These are phyloP conservation scores for Zeugodacus cucurbitae DNA, from an alignment of 1,140 invertebrate species.

Conservation along the genomic window DNA sequence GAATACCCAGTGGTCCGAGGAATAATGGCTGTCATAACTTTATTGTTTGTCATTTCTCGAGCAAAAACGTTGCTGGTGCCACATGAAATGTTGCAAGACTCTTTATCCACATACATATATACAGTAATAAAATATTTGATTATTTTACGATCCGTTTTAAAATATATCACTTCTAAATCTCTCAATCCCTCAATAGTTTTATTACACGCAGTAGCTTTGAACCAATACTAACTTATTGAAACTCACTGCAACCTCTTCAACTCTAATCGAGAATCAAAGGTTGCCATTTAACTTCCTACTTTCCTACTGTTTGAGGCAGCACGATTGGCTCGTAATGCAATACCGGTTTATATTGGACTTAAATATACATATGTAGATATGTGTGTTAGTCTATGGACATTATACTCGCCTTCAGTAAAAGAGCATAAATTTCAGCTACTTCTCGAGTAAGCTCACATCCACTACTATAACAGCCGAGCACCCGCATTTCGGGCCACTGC, in stretches of 20 bases:
- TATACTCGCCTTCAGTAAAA: background rate
- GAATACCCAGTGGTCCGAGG: background rate
- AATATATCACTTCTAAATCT: too few species aligned
- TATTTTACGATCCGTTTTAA: background rate
- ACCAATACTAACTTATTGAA: background rate
- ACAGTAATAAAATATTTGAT: background rate
- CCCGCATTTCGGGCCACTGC: background rate
- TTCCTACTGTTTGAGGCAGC: background rate
- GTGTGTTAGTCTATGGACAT: background rate
- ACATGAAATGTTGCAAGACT: background rate
- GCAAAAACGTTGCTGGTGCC: background rate
- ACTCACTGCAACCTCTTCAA: background rate
- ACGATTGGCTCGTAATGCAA: background rate
- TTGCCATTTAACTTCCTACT: slow-evolving; percentile 11
- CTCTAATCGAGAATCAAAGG: background rate
- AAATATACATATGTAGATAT: too few species aligned
- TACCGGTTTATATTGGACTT: background rate
- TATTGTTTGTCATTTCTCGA: background rate
- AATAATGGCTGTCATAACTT: background rate
- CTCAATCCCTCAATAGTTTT: too few species aligned
- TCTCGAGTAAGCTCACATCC: background rate
- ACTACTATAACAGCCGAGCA: too few species aligned
- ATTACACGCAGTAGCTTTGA: background rate
- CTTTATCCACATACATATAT: too few species aligned
- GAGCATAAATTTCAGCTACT: background rate